phyloP scores from a whole-genome alignment of 2,797 vertebrate genomes.

The Calcarius lapponicus region DNA sequence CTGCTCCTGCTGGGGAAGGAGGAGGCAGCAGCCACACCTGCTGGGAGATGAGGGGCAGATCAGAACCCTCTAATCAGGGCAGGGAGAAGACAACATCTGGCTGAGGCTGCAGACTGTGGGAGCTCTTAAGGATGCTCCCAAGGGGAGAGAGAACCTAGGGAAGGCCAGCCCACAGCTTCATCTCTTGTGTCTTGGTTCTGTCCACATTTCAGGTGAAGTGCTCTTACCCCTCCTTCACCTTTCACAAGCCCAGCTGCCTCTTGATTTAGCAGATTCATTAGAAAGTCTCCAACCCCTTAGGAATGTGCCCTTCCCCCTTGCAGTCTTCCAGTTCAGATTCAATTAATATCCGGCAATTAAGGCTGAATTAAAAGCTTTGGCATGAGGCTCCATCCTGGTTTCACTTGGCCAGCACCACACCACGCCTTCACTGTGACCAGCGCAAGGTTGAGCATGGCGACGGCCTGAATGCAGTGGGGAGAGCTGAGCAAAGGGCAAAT shows the following conservation, averaged over 20 bases:
- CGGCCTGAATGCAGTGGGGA: fast-evolving
- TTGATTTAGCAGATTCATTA: neutral
- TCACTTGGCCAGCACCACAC: neutral
- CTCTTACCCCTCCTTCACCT: neutral
- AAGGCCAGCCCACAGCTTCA: neutral
- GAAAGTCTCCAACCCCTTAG: neutral
- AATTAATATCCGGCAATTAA: neutral
- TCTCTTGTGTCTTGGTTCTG: neutral
- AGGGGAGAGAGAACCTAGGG: neutral
- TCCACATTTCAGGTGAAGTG: neutral
- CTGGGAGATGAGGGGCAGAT: neutral
- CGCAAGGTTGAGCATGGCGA: neutral
- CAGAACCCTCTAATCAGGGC: neutral
- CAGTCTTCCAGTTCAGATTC: neutral
- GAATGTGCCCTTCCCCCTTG: fast-evolving
- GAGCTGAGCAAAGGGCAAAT: neutral
- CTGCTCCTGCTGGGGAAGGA: neutral
- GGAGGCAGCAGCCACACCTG: neutral
- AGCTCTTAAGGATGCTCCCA: neutral
- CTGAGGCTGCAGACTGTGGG: neutral
- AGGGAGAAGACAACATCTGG: neutral
- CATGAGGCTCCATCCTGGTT: neutral
- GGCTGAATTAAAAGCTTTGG: neutral
- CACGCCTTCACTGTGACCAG: neutral
- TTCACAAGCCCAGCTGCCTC: neutral